Evolutionary conservation across 2,888 invertebrate species (phyloP), one percentile per base, ranked within the genome.

Genomic region (Drosophila trichaetosa): DNA sequence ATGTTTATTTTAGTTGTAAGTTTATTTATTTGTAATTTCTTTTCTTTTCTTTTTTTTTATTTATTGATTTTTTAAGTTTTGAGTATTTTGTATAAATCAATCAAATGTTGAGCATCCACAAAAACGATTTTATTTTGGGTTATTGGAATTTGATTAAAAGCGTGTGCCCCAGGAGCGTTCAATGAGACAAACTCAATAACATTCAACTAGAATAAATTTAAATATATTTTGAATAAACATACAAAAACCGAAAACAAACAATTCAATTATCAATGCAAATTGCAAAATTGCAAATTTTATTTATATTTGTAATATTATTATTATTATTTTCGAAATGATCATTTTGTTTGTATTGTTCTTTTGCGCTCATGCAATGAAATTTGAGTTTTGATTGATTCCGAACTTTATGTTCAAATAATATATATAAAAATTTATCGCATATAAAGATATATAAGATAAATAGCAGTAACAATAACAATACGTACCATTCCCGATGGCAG

Each of bases 401-500:
- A 78, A 65, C 62, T 65, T 73, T 52, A 68, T 77, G 65, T 66
- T 69, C 63, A 72, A 76, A 64, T 69, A 69, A 66, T 59, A 76
- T 65, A 76, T 67, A 76, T 67, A 40, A 62, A 80, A 76, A 76
- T 67, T 69, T 70, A 87, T 85, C 71, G 42, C 57, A 60, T 58
- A 51, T 34, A 46, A 27, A 29, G n/a, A 29, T 6, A n/a, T n/a
- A n/a, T n/a, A n/a, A n/a, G 48, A 31, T 33, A 21, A 42, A 13
- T 24, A 2, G 18, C 2, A 46, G 16, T 46, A 46, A 46, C 46
- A 46, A 53, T 21, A 60, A 27, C 10, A 69, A 90, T 91, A 93
- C 93, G 86, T 92, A 93, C 93, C 93, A 93, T 93, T 92, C 93
- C 93, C 16, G 93, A 93, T 73, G 93, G 93, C 82, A 93, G 89